Conservation (phyloP, 2,797 vertebrate species). For the Danio tinwini region DNA sequence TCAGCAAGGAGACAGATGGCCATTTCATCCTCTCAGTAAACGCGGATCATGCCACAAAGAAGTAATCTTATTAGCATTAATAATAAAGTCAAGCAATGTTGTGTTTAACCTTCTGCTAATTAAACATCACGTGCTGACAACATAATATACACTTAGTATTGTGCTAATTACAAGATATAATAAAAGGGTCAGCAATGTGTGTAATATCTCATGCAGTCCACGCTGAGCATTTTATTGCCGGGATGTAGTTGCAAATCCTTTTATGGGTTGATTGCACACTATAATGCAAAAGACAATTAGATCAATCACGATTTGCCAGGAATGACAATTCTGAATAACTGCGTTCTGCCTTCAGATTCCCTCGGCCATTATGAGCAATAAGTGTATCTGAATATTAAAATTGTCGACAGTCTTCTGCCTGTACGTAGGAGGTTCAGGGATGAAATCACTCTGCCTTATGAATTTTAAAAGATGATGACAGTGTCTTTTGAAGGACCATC, state of each 20-base stretch:
- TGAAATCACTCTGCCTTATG: constrained; percentile 7
- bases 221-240: constrained; percentile 27
- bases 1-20: constrained; percentile 17
- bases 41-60: constrained; percentile 14
- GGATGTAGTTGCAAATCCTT: constrained; percentile 40
- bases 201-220: constrained; percentile 32
- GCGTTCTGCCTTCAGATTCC: constrained; percentile 38
- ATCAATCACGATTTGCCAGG: constrained; percentile 41
- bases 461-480: constrained; percentile 10
- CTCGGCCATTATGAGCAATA: not conserved
- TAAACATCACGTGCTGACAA: constrained; percentile 47
- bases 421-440: not conserved
- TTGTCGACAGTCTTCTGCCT: not conserved
- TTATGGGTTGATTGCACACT: constrained; percentile 29
- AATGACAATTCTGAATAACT: constrained; percentile 28
- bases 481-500: constrained; percentile 9
- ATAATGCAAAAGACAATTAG: constrained; percentile 39
- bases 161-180: constrained; percentile 54
- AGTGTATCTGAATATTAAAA: constrained; percentile 21
- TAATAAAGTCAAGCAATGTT: constrained; percentile 40
- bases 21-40: not conserved
- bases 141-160: constrained; percentile 51
- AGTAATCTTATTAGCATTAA: constrained; percentile 55
- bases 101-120: constrained; percentile 54
- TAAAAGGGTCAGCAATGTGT: constrained; percentile 40